Percentiles rank a stretch among this genome's conserved stretches.
Evolutionary conservation across 1,140 invertebrate genomes (phyloP).

Genomic region (Drosophila gunungcola): DNA sequence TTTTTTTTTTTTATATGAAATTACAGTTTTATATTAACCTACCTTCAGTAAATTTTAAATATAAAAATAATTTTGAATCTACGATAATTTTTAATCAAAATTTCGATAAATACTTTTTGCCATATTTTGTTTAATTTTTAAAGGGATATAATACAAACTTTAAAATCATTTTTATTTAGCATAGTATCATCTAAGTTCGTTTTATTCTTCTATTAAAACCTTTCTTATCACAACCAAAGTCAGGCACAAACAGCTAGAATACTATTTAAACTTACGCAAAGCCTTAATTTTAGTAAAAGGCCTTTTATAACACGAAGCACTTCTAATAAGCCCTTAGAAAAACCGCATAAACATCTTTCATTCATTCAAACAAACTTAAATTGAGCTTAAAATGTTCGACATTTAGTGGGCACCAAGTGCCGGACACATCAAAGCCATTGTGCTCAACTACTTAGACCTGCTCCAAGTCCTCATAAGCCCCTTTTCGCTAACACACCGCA

Average conservation of each 20-base stretch:
- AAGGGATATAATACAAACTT: no score
- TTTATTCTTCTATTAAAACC: background rate
- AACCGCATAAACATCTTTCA: conserved; percentile 30
- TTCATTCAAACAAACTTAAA: conserved; percentile 45
- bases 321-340: no score
- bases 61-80: no score
- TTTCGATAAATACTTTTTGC: no score
- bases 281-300: background rate
- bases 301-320: background rate
- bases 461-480: conserved; percentile 1
- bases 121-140: no score
- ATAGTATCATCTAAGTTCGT: no score
- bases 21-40: no score
- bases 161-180: no score
- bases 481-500: conserved; percentile 11
- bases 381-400: conserved; percentile 61
- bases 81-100: no score
- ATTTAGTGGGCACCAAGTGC: conserved; percentile 55
- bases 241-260: background rate
- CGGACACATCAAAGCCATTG: conserved; percentile 55
- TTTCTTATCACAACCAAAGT: background rate
- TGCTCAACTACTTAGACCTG: conserved; percentile 53
- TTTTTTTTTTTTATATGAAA: no score
- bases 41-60: no score
- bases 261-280: background rate